Evolutionary conservation across 2,888 invertebrate genomes (phyloP), one percentile per base, ranked within the genome.

Genomic region (Carterocephalus palaemon): DNA sequence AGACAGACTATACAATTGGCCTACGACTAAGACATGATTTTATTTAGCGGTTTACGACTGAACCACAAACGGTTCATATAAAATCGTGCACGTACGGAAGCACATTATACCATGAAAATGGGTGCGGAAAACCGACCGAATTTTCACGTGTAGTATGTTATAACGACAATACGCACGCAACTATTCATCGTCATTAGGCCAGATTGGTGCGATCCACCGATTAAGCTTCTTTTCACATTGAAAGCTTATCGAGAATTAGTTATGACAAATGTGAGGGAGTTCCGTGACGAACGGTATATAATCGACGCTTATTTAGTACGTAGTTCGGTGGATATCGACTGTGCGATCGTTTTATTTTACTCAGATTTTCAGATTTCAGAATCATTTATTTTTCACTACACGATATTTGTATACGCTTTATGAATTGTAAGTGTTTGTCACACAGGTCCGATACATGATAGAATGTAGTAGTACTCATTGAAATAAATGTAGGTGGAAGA

Each of bases 101-200:
- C 20, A 20, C 16, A 29, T 67, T 61, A 60, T 67, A 60, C 62
- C 60, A 60, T 55, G 57, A 57, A 64, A 70, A 70, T 65, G 67
- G 69, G 69, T 59, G 66, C 54, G 65, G 71, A 62, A 57, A 53
- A 56, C 49, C 60, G 59, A 67, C 64, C 70, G 70, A 71, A 71
- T 74, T 75, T 71, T 71, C 65, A 72, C 71, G 67, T 72, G 63
- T 63, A 64, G 60, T 48, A n/a, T n/a, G 60, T 61, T 64, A 64
- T 78, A 77, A 78, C 76, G 76, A 75, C 68, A 64, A 51, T 56
- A 47, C 60, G 59, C 82, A 82, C 82, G 82, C 82, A 61, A 71
- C 57, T 58, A 53, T 54, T 57, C 56, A 54, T 52, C 41, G 52
- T 49, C 52, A 54, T 55, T 51, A 46, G 26, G 7, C 19, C 22